Evolutionary conservation across 2,888 invertebrate genomes (phyloP), one percentile per base, ranked within the genome.

Genomic region (Abscondita cerata): DNA sequence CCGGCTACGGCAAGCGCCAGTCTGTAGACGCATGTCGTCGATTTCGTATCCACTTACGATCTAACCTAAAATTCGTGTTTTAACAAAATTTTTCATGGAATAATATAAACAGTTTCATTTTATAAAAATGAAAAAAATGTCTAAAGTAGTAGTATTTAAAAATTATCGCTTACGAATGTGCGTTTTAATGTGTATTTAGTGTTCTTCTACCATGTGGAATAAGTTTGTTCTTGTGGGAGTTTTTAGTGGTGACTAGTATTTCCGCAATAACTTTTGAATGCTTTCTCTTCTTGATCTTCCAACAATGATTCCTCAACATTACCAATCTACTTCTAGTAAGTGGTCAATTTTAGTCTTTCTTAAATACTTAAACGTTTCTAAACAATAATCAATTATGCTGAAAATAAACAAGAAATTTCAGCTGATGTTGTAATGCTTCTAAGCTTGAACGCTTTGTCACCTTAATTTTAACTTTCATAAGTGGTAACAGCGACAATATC

Each of bases 261-360:
- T 47, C 4, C 3, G 4, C 33, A 47, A 52, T 15, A 25, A 15
- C 52, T 52, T 48, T 53, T 64, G 58, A 41, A 53, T 57, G 59
- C 66, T 67, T 58, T 65, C 51, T 66, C 68, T 71, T 65, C 66
- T 67, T 52, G 56, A 52, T 56, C 56, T 67, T 65, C 64, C 65
- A 58, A 69, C 70, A 65, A 79, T 79, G 79, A 75, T 79, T 78
- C 79, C 78, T 79, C 73, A 78, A 70, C 73, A 74, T 75, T 78
- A 76, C 78, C 78, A 78, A 78, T 71, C 75, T 31, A 58, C 58
- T 58, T 58, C 58, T 52, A 58, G 58, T 58, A 58, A 58, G 58
- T 47, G 18, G 16, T 6, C 6, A 4, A 25, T 25, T 25, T 25
- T 25, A 25, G 33, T 5, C 33, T 33, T 33, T 33, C 33, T 33